phyloP scores from a whole-genome alignment of 37 sponge, comb jelly and placozoan genomes.

The Ephydatia muelleri region DNA sequence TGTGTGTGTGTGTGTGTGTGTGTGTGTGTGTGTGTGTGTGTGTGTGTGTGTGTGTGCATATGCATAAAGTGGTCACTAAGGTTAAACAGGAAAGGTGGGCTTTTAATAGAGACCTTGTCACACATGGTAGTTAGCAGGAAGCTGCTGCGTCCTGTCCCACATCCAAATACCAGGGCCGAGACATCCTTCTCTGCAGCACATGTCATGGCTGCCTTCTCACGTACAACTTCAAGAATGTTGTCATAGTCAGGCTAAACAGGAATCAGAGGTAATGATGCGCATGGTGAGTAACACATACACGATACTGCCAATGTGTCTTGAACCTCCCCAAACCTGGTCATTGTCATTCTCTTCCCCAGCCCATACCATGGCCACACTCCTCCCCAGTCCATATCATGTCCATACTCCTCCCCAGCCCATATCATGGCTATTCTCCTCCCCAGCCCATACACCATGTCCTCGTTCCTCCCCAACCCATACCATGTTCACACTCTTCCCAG shows the following conservation, averaged over 20 bases:
- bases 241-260: neutral
- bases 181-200: neutral
- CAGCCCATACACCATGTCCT: neutral
- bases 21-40: conserved; percentile 7
- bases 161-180: conserved; percentile 56
- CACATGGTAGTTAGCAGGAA: conserved; percentile 59
- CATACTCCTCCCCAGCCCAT: neutral
- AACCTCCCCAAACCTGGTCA: conserved; percentile 1
- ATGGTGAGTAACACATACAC: neutral
- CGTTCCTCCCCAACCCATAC: neutral
- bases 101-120: conserved; percentile 20
- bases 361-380: neutral
- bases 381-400: neutral
- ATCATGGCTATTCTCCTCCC: neutral
- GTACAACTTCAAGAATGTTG: neutral
- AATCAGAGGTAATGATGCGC: neutral
- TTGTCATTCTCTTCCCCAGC: neutral
- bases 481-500: neutral
- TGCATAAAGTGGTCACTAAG: neutral
- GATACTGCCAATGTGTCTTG: too few relatives aligned
- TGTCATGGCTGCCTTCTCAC: conserved; percentile 14
- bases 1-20: neutral
- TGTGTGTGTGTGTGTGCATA: neutral
- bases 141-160: conserved; percentile 64
- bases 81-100: neutral